Percentiles rank a stretch among this genome's conserved stretches.
Evolutionary conservation across 2,113 vertebrate species (phyloP).

Genomic region (Hystrix brachyura): DNA sequence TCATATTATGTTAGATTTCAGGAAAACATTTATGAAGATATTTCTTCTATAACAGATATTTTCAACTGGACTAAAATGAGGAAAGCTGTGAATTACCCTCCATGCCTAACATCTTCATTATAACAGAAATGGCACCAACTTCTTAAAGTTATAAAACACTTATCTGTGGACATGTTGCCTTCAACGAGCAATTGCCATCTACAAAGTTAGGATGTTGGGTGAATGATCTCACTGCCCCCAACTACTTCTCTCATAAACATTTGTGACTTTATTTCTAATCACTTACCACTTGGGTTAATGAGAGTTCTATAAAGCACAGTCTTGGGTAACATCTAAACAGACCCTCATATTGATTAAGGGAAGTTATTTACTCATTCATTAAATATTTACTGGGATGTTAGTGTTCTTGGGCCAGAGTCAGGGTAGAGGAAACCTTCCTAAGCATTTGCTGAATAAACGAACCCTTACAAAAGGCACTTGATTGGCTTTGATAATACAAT

Average conservation of each 20-base stretch:
- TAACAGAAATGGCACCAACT: neutral
- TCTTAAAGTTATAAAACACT: neutral
- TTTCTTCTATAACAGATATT: constrained; percentile 18
- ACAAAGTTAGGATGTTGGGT: neutral
- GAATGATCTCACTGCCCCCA: neutral
- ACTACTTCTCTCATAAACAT: neutral
- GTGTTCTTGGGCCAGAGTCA: neutral
- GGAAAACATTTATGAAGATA: neutral
- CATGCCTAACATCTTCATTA: neutral
- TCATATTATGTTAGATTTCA: constrained; percentile 35
- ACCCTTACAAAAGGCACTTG: neutral
- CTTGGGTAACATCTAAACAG: neutral
- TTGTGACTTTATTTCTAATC: neutral
- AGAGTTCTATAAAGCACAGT: neutral
- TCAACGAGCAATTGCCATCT: neutral
- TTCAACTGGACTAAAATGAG: neutral
- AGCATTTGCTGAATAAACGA: neutral
- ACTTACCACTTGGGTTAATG: neutral
- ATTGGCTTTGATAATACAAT: neutral
- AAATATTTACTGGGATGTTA: neutral
- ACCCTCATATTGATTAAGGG: neutral
- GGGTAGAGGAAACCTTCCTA: neutral
- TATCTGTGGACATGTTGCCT: neutral
- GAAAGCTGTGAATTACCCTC: neutral
- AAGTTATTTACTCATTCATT: neutral